Base-by-base conservation (phyloP, 2,113 vertebrate genomes). In the Benitochromis conjunctus region DNA sequence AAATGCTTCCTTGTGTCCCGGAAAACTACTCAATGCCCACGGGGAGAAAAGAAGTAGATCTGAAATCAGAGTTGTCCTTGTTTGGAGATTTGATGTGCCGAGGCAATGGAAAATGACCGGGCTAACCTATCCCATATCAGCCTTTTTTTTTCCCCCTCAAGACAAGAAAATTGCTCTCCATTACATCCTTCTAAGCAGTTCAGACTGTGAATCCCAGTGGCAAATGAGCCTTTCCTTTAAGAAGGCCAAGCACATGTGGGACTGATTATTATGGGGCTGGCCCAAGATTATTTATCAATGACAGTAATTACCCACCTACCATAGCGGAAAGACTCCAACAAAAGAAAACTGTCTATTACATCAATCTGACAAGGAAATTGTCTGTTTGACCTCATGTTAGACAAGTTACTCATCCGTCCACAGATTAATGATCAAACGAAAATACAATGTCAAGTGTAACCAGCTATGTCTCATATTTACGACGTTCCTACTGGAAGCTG, bases 121-220 rank as follows among this genome's bases (percentile, higher is more conserved):
- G 77, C 86, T 83, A 89, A 91, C 89, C 86, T 76, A 38, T 55
- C 81, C 55, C 83, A 86, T 89, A 83, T 77, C 77, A n/a, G 60
- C 14, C 62, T 58, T 77, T 81, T 84, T 80, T 79, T 1, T 8
- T 24, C 29, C 53, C 7, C 57, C 82, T 83, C 89, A 87, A 95
- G 95, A 96, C 94, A 94, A 93, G 95, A 95, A 97, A 97, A 96
- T 95, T 94, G 92, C 92, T 89, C 84, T 93, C 94, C 91, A 95
- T 96, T 95, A 95, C 92, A 89, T 93, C 92, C 85, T 88, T 87
- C 92, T 92, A 93, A 95, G 94, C 86, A 91, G 93, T 94, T 92
- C 94, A 92, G 94, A 88, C 92, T 94, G 91, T 90, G 94, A 94
- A 93, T 95, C 94, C 86, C 91, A 77, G 86, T 85, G 88, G 87